Base-by-base conservation (phyloP, 92 coral and sea anemone species). In the Diadumene lineata region DNA sequence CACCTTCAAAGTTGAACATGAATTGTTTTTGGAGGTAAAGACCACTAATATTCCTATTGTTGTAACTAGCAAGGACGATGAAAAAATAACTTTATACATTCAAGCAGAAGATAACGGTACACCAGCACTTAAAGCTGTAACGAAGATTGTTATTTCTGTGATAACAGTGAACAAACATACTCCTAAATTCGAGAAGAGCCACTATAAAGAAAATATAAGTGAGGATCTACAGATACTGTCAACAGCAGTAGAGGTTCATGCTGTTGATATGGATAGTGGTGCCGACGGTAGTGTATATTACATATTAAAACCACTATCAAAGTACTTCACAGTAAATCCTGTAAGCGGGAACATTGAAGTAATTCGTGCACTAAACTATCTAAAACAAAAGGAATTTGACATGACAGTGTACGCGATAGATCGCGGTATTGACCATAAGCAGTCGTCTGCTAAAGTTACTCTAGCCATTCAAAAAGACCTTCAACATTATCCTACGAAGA, bases 81-180 rank as follows among this genome's bases (percentile, higher is more conserved):
- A 80, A 60, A 74, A 19, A 8, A 78, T 91, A 21, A 80, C 81
- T 18, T 31, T 91, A 56, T 56, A 56, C 24, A 83, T 91, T 10
- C 81, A 80, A 17, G 97, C 90, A 11, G 88, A 75, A 38, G 92
- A 91, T 60, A 81, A 81, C 43, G 90, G 92, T 2, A 73, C 19
- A 19, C 89, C 89, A 26, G 68, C 79, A 43, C 69, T 60, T 27
- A 78, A 83, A 21, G 88, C 81, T 15, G 58, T 69, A 0, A 72
- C 92, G 11, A 73, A 70, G 29, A 76, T 91, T 38, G 72, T 76
- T 26, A 69, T 91, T 16, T 27, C 21, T 24, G 69, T 91, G 15
- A 77, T 65, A 63, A 80, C 75, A 29, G 68, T 55, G 11, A 91
- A 91, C 73, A 80, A 78, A 57, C 44, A 81, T 56, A 19, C 75